A percentile compares a stretch with the other conserved stretches of the same genome.
Conservation (phyloP, 2,113 vertebrate species). For the Cisticola juncidis region DNA sequence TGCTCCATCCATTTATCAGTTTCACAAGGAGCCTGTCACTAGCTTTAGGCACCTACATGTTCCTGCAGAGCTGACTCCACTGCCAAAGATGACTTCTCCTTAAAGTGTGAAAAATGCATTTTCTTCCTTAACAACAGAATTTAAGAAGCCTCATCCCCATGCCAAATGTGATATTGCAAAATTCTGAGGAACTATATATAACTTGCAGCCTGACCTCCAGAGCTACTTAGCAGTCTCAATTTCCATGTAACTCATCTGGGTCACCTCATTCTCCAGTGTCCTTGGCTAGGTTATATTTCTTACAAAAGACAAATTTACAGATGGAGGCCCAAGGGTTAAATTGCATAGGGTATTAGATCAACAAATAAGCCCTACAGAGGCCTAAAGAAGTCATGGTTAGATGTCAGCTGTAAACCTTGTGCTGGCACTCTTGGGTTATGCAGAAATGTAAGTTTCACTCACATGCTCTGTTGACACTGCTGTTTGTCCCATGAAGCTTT, state of each 20-base stretch:
- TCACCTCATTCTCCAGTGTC: not conserved
- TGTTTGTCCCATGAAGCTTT: not conserved
- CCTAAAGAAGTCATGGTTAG: not conserved
- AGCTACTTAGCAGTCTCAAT: not conserved
- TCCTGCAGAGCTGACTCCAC: not conserved
- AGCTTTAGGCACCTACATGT: not conserved
- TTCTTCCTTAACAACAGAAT: not conserved
- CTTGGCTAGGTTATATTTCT: not conserved
- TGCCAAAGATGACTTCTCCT: not conserved
- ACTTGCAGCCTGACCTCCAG: not conserved
- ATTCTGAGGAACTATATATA: not conserved
- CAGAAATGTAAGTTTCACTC: not conserved
- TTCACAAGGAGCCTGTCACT: not conserved
- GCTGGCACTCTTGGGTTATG: not conserved
- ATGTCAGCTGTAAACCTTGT: fast-evolving
- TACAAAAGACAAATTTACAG: not conserved
- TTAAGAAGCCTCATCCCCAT: not conserved
- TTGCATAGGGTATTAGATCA: not conserved
- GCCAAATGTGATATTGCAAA: not conserved
- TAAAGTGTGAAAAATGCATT: not conserved
- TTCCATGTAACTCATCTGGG: not conserved
- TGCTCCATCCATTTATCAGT: not conserved
- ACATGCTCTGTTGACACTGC: not conserved
- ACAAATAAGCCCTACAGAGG: not conserved
- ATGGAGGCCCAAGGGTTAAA: not conserved